These are phyloP conservation scores for Smutsia temminckii DNA, from an alignment of 2,797 vertebrate genomes.

Conservation along the genomic window DNA sequence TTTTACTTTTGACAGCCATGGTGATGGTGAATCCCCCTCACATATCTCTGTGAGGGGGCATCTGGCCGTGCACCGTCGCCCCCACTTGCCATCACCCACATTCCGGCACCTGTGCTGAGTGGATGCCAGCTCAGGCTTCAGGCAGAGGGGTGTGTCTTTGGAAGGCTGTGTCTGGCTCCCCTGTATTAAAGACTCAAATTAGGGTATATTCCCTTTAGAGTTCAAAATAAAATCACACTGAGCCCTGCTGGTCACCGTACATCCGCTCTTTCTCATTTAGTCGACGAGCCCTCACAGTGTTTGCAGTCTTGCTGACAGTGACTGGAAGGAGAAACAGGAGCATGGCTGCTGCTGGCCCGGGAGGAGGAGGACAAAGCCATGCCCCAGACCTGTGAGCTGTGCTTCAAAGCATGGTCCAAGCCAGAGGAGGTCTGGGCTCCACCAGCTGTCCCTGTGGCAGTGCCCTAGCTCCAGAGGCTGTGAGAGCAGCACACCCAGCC, in stretches of 20 bases:
- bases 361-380: not conserved
- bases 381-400: not conserved
- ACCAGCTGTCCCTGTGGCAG: not conserved
- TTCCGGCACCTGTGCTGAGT: not conserved
- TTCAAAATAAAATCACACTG: not conserved
- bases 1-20: accelerated
- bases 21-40: not conserved
- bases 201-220: not conserved
- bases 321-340: not conserved
- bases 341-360: not conserved
- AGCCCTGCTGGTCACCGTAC: not conserved
- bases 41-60: too few species aligned
- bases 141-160: not conserved
- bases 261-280: not conserved
- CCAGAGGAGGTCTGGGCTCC: not conserved
- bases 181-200: not conserved
- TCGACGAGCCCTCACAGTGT: not conserved
- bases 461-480: not conserved
- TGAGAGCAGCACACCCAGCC: not conserved
- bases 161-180: not conserved
- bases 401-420: not conserved
- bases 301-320: not conserved
- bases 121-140: not conserved
- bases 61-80: not conserved
- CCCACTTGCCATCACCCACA: not conserved